phyloP scores from a whole-genome alignment of 1,140 invertebrate genomes.

The Stenopsyche tienmushanensis region DNA sequence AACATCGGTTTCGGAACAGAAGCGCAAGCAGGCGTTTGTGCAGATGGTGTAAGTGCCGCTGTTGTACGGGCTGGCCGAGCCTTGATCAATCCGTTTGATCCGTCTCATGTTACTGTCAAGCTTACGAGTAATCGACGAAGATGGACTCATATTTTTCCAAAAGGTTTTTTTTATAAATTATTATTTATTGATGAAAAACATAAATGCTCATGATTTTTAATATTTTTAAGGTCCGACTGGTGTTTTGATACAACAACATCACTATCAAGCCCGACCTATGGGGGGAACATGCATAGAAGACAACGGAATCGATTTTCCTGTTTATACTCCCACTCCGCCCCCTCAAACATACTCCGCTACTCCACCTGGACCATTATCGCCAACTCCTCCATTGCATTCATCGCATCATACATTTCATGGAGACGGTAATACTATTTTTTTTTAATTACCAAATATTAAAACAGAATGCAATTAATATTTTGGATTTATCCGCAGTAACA shows the following conservation, averaged over 20 bases:
- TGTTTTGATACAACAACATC: conserved; percentile 89
- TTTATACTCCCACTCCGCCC: conserved; percentile 4
- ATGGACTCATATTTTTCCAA: conserved; percentile 99
- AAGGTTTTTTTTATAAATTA: conserved; percentile 57
- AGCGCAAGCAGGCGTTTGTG: conserved; percentile 8
- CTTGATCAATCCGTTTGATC: conserved; percentile 96
- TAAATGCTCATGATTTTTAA: not conserved
- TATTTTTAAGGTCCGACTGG: conserved; percentile 71
- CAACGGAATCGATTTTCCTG: conserved; percentile 20
- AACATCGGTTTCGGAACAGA: conserved; percentile 8
- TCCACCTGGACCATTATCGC: conserved; percentile 20
- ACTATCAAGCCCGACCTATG: conserved; percentile 81
- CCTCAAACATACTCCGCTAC: conserved; percentile 27
- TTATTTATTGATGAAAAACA: conserved; percentile 1
- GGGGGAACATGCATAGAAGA: conserved; percentile 38
- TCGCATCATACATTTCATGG: conserved; percentile 29
- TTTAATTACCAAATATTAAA: no score
- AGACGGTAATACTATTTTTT: conserved; percentile 17
- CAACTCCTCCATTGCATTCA: conserved; percentile 21
- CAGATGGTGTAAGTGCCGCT: conserved; percentile 46
- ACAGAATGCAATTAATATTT: not conserved
- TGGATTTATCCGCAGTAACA: conserved; percentile 11
- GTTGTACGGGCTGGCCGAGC: conserved; percentile 69
- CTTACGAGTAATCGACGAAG: conserved; percentile 92
- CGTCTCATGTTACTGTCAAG: conserved; percentile 94